These are phyloP conservation scores for Brevimyrus niger DNA, from an alignment of 2,113 vertebrate species.

Conservation along the genomic window DNA sequence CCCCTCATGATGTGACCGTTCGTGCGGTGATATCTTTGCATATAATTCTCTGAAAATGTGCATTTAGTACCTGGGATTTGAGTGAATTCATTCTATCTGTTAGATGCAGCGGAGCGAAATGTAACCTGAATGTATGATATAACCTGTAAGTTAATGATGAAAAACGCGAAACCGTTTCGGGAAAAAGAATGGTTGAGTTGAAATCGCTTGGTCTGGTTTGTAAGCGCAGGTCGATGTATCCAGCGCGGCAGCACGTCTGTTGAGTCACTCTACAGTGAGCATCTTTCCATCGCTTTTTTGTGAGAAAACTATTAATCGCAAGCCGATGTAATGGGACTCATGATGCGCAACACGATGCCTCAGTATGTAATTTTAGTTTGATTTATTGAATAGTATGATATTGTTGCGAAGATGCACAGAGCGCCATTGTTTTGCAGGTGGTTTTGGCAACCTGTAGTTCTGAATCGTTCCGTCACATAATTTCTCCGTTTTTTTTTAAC, in stretches of 20 bases:
- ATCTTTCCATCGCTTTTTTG: neutral
- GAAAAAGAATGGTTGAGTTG: slow-evolving; percentile 29
- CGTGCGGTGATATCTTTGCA: neutral
- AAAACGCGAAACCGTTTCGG: slow-evolving; percentile 31
- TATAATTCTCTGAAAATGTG: neutral
- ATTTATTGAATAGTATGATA: neutral
- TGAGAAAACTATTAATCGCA: neutral
- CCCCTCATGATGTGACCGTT: neutral
- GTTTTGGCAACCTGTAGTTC: slow-evolving; percentile 37
- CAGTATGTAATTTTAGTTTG: neutral
- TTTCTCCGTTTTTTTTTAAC: slow-evolving; percentile 43
- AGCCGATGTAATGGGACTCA: neutral
- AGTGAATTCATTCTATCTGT: slow-evolving; percentile 9
- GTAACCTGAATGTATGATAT: slow-evolving; percentile 34
- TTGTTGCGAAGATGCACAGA: slow-evolving; percentile 2
- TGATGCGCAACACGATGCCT: neutral
- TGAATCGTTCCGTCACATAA: slow-evolving; percentile 25
- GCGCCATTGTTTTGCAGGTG: neutral
- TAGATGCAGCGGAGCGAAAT: slow-evolving; percentile 31
- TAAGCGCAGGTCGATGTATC: slow-evolving; percentile 61
- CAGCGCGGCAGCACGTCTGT: slow-evolving; percentile 50
- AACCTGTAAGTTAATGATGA: slow-evolving; percentile 21
- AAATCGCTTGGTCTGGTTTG: slow-evolving; percentile 50
- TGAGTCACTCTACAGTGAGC: slow-evolving; percentile 26
- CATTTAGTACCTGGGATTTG: neutral